These are phyloP conservation scores for Gadus chalcogrammus DNA, from an alignment of 2,113 vertebrate genomes.

Conservation along the genomic window DNA sequence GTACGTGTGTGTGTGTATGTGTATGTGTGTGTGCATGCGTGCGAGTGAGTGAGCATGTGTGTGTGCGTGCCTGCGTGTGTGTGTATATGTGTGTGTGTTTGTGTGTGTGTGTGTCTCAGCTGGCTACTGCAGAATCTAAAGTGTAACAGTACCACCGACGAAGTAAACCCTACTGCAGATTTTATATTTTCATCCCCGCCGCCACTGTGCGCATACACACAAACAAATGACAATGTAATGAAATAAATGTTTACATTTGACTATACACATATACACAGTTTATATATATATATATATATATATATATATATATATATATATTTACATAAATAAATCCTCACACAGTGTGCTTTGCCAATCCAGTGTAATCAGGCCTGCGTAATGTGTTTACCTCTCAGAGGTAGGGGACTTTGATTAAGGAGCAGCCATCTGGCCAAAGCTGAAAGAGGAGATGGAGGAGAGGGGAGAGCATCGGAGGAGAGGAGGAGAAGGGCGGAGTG, in stretches of 20 bases:
- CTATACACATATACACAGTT: conserved; percentile 13
- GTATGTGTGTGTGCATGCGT: no score
- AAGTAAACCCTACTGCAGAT: no score
- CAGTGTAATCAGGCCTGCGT: conserved; percentile 60
- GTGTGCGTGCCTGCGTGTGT: no score
- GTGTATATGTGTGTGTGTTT: no score
- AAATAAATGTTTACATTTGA: not conserved
- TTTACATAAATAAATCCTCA: not conserved
- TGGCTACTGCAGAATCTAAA: no score
- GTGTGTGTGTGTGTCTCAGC: no score
- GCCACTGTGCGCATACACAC: no score
- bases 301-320: conserved; percentile 7
- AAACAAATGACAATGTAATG: no score
- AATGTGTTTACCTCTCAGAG: conserved; percentile 69
- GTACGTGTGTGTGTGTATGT: no score
- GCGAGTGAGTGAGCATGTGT: no score
- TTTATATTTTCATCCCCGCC: no score
- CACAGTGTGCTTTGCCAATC: conserved; percentile 35
- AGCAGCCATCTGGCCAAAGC: conserved; percentile 55
- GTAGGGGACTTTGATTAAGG: conserved; percentile 60
- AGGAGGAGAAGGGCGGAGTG: not conserved
- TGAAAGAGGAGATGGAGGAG: not conserved
- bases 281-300: conserved; percentile 17
- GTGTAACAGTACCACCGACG: no score
- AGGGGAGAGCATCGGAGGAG: conserved; percentile 2